Evolutionary conservation across 2,797 vertebrate species (phyloP).

Genomic region (Enteromius paludinosus): DNA sequence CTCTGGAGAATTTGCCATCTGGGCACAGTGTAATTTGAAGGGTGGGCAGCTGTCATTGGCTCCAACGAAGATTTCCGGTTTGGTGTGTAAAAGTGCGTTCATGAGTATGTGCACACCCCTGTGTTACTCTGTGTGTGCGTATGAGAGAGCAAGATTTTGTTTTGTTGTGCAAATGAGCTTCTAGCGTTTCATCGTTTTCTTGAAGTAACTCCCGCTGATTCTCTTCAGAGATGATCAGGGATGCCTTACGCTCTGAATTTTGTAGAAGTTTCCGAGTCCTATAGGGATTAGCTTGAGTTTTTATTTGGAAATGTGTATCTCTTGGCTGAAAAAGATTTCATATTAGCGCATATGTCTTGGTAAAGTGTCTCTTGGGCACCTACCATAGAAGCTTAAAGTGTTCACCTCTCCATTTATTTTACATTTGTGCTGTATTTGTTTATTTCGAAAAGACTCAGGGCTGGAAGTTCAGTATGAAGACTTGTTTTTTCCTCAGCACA

Average conservation of each 20-base stretch:
- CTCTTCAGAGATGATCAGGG: conserved; percentile 31
- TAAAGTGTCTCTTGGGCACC: conserved; percentile 12
- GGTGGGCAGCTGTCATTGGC: conserved; percentile 49
- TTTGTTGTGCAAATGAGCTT: conserved; percentile 51
- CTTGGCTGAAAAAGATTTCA: conserved; percentile 6
- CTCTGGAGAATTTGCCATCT: conserved; percentile 38
- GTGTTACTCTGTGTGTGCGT: conserved; percentile 4
- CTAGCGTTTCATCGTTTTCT: conserved; percentile 9
- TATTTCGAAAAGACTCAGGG: background rate
- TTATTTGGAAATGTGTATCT: conserved; percentile 10
- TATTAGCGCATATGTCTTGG: background rate
- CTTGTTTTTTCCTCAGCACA: background rate
- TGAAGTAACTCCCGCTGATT: conserved; percentile 19
- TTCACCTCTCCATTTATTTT: background rate
- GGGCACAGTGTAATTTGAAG: conserved; percentile 49
- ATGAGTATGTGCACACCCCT: conserved; percentile 7
- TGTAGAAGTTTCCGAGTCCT: background rate
- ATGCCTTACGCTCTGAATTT: conserved; percentile 24
- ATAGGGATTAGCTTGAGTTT: background rate
- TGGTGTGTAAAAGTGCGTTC: conserved; percentile 30
- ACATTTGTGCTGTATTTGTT: background rate
- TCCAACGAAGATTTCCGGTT: conserved; percentile 56
- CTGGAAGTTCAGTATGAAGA: background rate
- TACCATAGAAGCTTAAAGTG: background rate
- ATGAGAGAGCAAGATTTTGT: conserved; percentile 6